Conservation (phyloP, 2,113 vertebrate species). For the Vulpes ferrilata region DNA sequence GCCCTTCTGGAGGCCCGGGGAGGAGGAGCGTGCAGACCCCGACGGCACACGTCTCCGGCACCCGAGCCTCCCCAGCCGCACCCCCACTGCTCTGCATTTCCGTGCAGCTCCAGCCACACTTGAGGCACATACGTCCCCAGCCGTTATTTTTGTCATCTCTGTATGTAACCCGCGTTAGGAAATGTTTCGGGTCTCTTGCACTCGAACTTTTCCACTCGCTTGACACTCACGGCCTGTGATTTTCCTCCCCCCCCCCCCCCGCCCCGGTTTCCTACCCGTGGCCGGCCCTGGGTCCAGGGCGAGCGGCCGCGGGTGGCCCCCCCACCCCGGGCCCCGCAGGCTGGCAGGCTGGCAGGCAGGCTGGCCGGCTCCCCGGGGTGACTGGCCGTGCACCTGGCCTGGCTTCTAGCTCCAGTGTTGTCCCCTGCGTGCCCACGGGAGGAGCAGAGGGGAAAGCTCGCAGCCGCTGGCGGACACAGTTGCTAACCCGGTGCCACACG, state of each 20-base stretch:
- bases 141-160: background rate
- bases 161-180: background rate
- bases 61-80: background rate
- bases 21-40: no score
- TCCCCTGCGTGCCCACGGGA: constrained; percentile 9
- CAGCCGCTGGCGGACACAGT: background rate
- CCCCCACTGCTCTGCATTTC: background rate
- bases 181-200: background rate
- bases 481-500: background rate
- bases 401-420: background rate
- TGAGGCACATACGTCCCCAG: background rate
- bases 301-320: background rate
- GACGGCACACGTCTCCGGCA: no score
- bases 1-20: no score
- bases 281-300: background rate
- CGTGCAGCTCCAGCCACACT: background rate
- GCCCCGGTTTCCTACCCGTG: background rate
- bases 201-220: background rate
- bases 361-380: background rate
- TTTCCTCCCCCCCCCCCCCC: background rate
- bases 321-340: accelerated
- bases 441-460: background rate
- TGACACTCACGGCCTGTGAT: background rate
- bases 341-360: background rate
- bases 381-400: background rate